These are phyloP conservation scores for Marisa cornuarietis DNA, from an alignment of 1,140 invertebrate genomes.

Conservation along the genomic window DNA sequence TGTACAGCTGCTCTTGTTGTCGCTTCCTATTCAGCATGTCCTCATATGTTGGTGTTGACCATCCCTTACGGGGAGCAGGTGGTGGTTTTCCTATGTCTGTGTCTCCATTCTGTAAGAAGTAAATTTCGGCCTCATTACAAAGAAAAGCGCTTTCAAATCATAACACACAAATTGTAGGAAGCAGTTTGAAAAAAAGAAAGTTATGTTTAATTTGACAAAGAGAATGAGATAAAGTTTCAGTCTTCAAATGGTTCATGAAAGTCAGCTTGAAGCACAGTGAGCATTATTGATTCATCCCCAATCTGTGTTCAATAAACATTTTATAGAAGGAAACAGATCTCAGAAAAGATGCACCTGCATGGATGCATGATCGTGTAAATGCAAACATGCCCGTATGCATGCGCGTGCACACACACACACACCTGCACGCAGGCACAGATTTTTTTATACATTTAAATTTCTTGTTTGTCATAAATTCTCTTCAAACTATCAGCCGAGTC, in stretches of 20 bases:
- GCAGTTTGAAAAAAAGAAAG: too few species aligned
- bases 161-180: too few species aligned
- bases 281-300: too few species aligned
- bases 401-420: conserved; percentile 8
- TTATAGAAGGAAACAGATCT: too few species aligned
- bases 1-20: conserved; percentile 48
- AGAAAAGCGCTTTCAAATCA: neutral
- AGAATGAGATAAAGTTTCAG: too few species aligned
- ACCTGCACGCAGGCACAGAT: neutral
- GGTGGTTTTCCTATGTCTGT: conserved; percentile 19
- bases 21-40: conserved; percentile 53
- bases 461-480: neutral
- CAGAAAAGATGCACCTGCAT: too few species aligned
- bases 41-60: conserved; percentile 56
- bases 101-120: neutral
- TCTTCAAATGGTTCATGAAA: too few species aligned
- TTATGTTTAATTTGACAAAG: too few species aligned
- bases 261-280: too few species aligned
- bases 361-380: too few species aligned
- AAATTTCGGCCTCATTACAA: neutral
- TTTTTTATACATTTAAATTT: neutral
- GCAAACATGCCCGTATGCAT: neutral
- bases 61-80: conserved; percentile 44
- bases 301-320: too few species aligned
- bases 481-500: too few species aligned